Base-by-base conservation (phyloP, 2,113 vertebrate species). In the Hydrolagus affinis region DNA sequence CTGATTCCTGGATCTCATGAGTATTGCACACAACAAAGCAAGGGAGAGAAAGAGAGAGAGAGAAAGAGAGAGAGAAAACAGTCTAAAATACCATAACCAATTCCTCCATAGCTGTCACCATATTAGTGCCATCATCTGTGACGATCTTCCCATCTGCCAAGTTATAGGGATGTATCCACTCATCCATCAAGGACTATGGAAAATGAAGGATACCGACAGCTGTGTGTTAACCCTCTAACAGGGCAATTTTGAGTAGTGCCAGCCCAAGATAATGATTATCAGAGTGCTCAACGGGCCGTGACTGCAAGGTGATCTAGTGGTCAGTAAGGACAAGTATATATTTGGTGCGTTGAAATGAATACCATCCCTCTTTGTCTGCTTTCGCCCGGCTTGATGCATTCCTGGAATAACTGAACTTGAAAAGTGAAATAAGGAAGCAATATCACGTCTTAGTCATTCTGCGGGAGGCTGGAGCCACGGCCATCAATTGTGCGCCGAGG, bases 191-290 rank as follows among this genome's bases (percentile, higher is more conserved):
- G 59, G 12, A 64, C 23, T 64, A 10, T 64, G 17, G 59, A 80
- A 80, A 57, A 62, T 77, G 77, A 80, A 80, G 59, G 10, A 28
- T 80, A 12, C 64, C 15, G 23, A 62, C 59, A 64, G 75, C 32
- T 77, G n/a, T 64, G 57, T 62, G 59, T 80, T 80, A 80, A 64
- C 77, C 73, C 32, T 80, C 77, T 25, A 80, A 80, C 23, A 64
- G 77, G 59, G 77, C 25, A 62, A 64, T 28, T 59, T 80, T 80
- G 32, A 75, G 56, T 30, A 75, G 17, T 21, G 14, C 23, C 23
- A 64, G 23, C 30, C 77, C 21, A 80, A 64, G 59, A 64, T 80
- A 28, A 80, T 60, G 56, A 78, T 80, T 30, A 80, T 30, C 77
- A 30, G 17, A 75, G 32, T 56, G 21, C 56, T 44, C n/a, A 19